These are phyloP conservation scores for Anabas testudineus DNA, from an alignment of 2,797 vertebrate genomes.

Conservation along the genomic window DNA sequence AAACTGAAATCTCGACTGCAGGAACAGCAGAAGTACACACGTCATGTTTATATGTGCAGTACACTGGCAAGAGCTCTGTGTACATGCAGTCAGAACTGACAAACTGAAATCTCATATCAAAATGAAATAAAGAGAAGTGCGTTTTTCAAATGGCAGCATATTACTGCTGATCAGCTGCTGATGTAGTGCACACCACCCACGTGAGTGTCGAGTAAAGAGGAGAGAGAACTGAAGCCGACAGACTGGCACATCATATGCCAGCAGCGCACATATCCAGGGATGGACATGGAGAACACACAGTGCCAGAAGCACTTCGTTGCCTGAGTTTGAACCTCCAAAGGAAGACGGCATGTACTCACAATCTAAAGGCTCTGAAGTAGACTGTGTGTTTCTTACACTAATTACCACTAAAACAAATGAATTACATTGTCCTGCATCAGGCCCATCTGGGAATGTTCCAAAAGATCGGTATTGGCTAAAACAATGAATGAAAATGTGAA, in stretches of 20 bases:
- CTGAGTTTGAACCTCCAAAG: slow-evolving; percentile 1
- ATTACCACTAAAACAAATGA: no score
- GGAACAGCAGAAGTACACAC: neutral
- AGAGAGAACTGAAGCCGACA: slow-evolving; percentile 19
- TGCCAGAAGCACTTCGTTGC: neutral
- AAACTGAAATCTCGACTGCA: no score
- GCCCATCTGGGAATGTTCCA: no score
- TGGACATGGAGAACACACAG: neutral
- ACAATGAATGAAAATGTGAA: no score
- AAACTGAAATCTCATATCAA: neutral
- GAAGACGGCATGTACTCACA: neutral
- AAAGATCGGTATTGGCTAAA: no score
- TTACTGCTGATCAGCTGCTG: slow-evolving; percentile 36
- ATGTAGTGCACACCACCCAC: slow-evolving; percentile 22
- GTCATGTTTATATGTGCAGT: neutral
- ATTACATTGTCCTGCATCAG: no score
- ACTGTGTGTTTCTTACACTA: no score
- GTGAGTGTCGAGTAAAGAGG: slow-evolving; percentile 24
- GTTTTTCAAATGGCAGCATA: slow-evolving; percentile 7
- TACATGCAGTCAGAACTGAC: no score
- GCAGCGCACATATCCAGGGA: neutral
- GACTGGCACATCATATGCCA: slow-evolving; percentile 4
- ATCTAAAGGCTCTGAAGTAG: neutral
- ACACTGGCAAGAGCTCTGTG: neutral
- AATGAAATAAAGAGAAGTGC: neutral